Percentiles rank a stretch among this genome's conserved stretches.
Conservation (phyloP, 2,113 vertebrate species). For the Mastomys coucha region DNA sequence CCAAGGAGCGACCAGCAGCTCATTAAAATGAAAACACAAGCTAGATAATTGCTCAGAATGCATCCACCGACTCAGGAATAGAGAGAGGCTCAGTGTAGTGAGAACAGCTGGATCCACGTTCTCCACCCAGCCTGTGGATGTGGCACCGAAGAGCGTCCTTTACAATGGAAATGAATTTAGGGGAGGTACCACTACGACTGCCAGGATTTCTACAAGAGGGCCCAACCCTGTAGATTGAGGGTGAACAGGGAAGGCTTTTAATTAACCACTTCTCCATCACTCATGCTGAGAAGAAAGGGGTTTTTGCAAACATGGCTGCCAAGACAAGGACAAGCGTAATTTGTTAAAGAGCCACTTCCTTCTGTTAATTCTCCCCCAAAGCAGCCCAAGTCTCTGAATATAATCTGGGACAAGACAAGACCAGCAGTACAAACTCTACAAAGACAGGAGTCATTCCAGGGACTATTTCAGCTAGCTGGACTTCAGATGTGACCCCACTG, state of each 20-base stretch:
- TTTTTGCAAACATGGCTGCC: not conserved
- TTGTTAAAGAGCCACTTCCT: not conserved
- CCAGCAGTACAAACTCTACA: too few relatives aligned
- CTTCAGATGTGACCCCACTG: accelerated
- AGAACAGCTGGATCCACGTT: slow-evolving; percentile 41
- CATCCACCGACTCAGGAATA: not conserved
- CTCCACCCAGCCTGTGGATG: slow-evolving; percentile 18
- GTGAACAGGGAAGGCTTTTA: not conserved
- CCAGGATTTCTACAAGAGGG: not conserved
- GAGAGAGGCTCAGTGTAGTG: not conserved
- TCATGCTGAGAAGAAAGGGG: too few relatives aligned
- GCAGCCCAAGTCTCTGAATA: not conserved
- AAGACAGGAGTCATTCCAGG: accelerated
- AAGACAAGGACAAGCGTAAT: not conserved
- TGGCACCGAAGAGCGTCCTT: not conserved
- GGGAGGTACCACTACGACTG: not conserved
- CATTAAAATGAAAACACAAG: slow-evolving; percentile 65
- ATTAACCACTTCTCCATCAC: not conserved
- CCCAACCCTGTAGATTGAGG: not conserved
- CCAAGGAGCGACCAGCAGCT: slow-evolving; percentile 62
- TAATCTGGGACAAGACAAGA: not conserved
- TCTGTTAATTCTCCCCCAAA: accelerated
- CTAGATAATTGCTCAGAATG: slow-evolving; percentile 49
- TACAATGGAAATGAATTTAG: slow-evolving; percentile 17
- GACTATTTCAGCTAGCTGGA: accelerated